Percentiles rank a stretch among this genome's conserved stretches.
phyloP scores from a whole-genome alignment of 2,797 vertebrate species.

The Pseudomugil tenellus region DNA sequence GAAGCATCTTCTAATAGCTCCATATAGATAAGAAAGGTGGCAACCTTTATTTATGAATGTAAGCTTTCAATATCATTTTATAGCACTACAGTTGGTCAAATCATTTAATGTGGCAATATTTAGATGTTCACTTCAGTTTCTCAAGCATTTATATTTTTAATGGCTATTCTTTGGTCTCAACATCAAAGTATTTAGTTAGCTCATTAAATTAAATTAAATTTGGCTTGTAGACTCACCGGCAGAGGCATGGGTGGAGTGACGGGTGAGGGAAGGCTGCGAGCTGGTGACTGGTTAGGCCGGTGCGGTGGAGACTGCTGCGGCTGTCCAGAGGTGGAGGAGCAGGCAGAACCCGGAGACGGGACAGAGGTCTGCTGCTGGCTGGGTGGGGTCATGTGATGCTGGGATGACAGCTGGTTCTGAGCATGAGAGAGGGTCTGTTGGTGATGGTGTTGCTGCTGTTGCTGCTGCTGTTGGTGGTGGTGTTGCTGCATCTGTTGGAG shows the following conservation, averaged over 20 bases:
- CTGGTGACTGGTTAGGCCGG: slow-evolving; percentile 91
- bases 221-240: slow-evolving; percentile 81
- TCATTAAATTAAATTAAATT: not conserved
- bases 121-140: slow-evolving; percentile 19
- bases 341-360: slow-evolving; percentile 77
- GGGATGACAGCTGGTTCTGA: slow-evolving; percentile 80
- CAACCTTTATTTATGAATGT: slow-evolving; percentile 45
- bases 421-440: slow-evolving; percentile 81
- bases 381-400: slow-evolving; percentile 84
- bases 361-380: slow-evolving; percentile 80
- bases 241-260: slow-evolving; percentile 92
- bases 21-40: slow-evolving; percentile 41
- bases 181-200: not conserved
- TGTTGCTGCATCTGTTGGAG: slow-evolving; percentile 95
- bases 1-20: slow-evolving; percentile 49
- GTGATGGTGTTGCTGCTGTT: slow-evolving; percentile 79
- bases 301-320: slow-evolving; percentile 86
- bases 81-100: slow-evolving; percentile 9
- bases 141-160: slow-evolving; percentile 10
- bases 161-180: not conserved
- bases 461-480: slow-evolving; percentile 86
- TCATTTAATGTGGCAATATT: slow-evolving; percentile 19
- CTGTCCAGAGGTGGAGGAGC: slow-evolving; percentile 79
- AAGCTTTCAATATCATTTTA: slow-evolving; percentile 14
- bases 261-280: slow-evolving; percentile 91